A percentile compares a stretch with the other conserved stretches of the same genome.
phyloP scores from a whole-genome alignment of 2,797 vertebrate species.

The Anabacerthia variegaticeps region DNA sequence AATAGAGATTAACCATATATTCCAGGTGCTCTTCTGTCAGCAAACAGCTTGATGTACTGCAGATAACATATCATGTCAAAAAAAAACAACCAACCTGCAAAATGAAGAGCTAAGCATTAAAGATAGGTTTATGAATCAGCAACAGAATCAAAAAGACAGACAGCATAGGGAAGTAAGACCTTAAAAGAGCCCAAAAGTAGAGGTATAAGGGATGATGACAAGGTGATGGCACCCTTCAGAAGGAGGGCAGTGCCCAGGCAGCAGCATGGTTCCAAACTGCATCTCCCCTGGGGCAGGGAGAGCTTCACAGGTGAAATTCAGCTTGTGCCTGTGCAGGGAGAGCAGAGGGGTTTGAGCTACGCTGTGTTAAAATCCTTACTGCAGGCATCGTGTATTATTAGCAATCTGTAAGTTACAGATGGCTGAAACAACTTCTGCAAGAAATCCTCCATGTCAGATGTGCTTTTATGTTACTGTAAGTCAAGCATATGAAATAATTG shows the following conservation, averaged over 20 bases:
- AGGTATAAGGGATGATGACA: neutral
- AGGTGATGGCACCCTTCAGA: fast-evolving
- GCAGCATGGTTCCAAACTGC: fast-evolving
- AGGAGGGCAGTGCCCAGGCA: neutral
- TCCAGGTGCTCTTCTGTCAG: neutral
- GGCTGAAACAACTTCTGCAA: neutral
- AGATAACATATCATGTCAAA: neutral
- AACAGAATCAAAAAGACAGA: neutral
- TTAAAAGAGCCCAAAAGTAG: neutral
- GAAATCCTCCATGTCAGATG: neutral
- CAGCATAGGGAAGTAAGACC: neutral
- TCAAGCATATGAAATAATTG: neutral
- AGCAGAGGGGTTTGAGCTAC: neutral
- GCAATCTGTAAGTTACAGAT: neutral
- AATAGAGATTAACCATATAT: neutral
- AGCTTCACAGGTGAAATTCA: neutral
- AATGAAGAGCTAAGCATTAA: neutral
- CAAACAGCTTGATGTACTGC: neutral
- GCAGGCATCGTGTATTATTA: neutral
- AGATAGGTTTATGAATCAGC: neutral
- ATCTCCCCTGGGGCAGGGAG: neutral
- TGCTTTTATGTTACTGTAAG: neutral
- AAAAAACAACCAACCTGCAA: neutral
- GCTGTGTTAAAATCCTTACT: neutral
- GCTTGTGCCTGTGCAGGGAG: neutral